Conservation (phyloP, 2,888 invertebrate species). For the Eupithecia subfuscata region DNA sequence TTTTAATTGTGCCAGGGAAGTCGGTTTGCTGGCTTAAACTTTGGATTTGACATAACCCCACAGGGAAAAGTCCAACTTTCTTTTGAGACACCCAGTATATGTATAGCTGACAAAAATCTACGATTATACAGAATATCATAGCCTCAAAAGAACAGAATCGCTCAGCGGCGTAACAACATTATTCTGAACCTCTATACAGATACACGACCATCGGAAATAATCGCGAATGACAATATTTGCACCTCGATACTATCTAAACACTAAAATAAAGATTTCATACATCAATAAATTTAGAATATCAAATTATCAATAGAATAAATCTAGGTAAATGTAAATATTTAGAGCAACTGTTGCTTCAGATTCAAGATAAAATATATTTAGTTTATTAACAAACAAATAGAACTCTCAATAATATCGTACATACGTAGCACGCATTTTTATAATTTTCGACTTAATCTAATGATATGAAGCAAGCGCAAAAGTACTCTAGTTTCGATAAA, state of each 20-base stretch:
- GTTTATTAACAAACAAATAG: slow-evolving; percentile 44
- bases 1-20: too few species aligned
- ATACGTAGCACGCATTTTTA: slow-evolving; percentile 36
- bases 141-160: slow-evolving; percentile 32
- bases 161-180: slow-evolving; percentile 21
- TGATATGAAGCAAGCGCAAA: slow-evolving; percentile 81
- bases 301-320: slow-evolving; percentile 29
- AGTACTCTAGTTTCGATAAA: slow-evolving; percentile 42
- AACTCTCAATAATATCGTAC: slow-evolving; percentile 35
- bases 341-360: slow-evolving; percentile 42
- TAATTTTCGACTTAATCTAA: slow-evolving; percentile 70
- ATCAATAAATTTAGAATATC: slow-evolving; percentile 34
- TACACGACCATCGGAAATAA: slow-evolving; percentile 4
- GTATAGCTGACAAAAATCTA: slow-evolving; percentile 8
- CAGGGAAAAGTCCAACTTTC: too few species aligned
- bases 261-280: slow-evolving; percentile 24
- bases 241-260: not conserved
- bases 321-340: slow-evolving; percentile 42
- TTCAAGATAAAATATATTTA: slow-evolving; percentile 43
- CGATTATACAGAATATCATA: slow-evolving; percentile 37
- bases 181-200: slow-evolving; percentile 11
- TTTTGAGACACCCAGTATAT: too few species aligned
- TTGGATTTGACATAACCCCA: too few species aligned
- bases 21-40: too few species aligned
- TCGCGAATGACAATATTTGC: slow-evolving; percentile 6